Evolutionary conservation across 2,797 vertebrate species (phyloP).

Genomic region (Poeciliopsis infans): DNA sequence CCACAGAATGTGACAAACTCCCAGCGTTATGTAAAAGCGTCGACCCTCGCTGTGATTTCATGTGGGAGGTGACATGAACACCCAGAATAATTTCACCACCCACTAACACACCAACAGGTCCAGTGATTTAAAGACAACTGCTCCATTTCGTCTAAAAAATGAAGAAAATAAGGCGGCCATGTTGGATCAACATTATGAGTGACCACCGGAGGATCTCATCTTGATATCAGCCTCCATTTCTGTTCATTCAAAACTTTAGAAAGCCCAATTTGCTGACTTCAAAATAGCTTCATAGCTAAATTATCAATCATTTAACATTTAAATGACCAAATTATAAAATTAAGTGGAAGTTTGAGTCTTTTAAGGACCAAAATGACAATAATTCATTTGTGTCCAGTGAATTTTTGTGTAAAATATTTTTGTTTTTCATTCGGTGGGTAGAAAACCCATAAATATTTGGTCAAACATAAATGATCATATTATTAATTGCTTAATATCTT

Average conservation of each 20-base stretch:
- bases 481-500: too few relatives aligned
- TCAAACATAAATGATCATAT: too few relatives aligned
- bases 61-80: conserved; percentile 8
- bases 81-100: conserved; percentile 6
- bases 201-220: background rate
- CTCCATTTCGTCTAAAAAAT: background rate
- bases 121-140: background rate
- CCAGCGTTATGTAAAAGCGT: background rate
- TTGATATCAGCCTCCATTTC: background rate
- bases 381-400: too few relatives aligned
- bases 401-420: too few relatives aligned
- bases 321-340: too few relatives aligned
- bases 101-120: conserved; percentile 7
- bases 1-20: background rate
- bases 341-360: too few relatives aligned
- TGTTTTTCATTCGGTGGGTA: too few relatives aligned
- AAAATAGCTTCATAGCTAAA: background rate
- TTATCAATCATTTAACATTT: too few relatives aligned
- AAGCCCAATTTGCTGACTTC: too few relatives aligned
- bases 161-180: background rate
- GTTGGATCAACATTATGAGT: background rate
- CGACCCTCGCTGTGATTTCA: background rate
- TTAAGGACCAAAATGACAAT: too few relatives aligned
- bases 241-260: background rate
- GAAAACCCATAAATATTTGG: too few relatives aligned